Conservation (phyloP, 2,888 invertebrate species). For the Lasioglossum malachurum region DNA sequence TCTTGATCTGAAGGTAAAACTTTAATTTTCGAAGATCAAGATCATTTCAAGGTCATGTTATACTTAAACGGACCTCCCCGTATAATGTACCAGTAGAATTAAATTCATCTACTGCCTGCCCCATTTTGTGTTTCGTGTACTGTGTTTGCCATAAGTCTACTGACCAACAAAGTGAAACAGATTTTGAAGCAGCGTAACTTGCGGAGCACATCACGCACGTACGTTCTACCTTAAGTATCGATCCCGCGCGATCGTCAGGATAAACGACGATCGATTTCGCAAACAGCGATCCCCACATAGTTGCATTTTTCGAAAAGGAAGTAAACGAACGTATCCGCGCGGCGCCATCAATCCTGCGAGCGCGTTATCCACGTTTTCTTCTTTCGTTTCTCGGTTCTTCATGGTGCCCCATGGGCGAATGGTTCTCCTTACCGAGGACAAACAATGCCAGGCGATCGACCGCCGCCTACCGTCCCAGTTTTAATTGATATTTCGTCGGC, state of each 20-base stretch:
- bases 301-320: conserved; percentile 9
- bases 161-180: neutral
- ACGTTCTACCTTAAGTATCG: neutral
- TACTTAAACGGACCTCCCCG: too few species aligned
- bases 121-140: neutral
- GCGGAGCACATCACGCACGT: neutral
- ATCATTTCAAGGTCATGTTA: too few species aligned
- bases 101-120: neutral
- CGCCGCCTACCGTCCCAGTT: conserved; percentile 68
- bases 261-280: neutral
- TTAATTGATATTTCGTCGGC: conserved; percentile 79
- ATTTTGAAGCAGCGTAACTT: neutral
- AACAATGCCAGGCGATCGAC: conserved; percentile 55
- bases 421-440: conserved; percentile 35
- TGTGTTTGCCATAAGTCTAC: neutral
- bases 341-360: conserved; percentile 26
- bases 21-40: too few species aligned
- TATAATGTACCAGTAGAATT: neutral
- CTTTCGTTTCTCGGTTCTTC: conserved; percentile 13
- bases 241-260: neutral
- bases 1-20: too few species aligned
- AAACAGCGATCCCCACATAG: neutral
- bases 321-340: conserved; percentile 10
- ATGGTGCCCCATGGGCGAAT: neutral
- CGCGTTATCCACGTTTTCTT: neutral